phyloP scores from a whole-genome alignment of 2,888 invertebrate species.

The Galerucella calmariensis region DNA sequence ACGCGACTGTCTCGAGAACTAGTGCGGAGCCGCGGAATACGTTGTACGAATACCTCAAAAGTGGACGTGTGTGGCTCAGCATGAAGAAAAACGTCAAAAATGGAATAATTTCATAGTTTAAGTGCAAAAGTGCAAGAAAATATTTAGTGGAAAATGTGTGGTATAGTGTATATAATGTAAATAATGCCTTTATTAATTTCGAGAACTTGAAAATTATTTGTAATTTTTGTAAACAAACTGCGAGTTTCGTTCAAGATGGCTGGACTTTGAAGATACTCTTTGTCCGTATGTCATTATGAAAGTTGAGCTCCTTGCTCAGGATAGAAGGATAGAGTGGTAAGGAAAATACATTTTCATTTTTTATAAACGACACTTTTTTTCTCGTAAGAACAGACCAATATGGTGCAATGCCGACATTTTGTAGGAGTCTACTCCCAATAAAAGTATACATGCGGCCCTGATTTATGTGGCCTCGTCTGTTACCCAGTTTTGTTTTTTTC shows the following conservation, averaged over 20 bases:
- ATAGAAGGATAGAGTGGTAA: conserved; percentile 74
- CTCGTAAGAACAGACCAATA: conserved; percentile 41
- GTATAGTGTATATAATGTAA: conserved; percentile 50
- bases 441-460: conserved; percentile 50
- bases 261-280: conserved; percentile 78
- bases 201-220: conserved; percentile 51
- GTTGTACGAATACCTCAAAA: conserved; percentile 58
- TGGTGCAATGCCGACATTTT: conserved; percentile 56
- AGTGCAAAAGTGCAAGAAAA: conserved; percentile 50
- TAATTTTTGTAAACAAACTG: conserved; percentile 57
- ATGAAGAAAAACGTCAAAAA: conserved; percentile 61
- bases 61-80: conserved; percentile 60
- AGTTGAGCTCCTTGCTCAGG: conserved; percentile 73
- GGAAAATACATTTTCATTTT: conserved; percentile 11
- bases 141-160: conserved; percentile 52
- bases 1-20: conserved; percentile 41
- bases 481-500: conserved; percentile 38
- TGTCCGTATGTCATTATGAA: conserved; percentile 78
- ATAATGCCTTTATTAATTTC: conserved; percentile 42
- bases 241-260: conserved; percentile 71
- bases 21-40: conserved; percentile 48
- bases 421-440: conserved; percentile 52
- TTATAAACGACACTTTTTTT: neutral
- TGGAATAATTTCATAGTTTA: conserved; percentile 57
- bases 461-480: conserved; percentile 57